These are phyloP conservation scores for Anguilla megastoma DNA, from an alignment of 2,797 vertebrate genomes.

Conservation along the genomic window DNA sequence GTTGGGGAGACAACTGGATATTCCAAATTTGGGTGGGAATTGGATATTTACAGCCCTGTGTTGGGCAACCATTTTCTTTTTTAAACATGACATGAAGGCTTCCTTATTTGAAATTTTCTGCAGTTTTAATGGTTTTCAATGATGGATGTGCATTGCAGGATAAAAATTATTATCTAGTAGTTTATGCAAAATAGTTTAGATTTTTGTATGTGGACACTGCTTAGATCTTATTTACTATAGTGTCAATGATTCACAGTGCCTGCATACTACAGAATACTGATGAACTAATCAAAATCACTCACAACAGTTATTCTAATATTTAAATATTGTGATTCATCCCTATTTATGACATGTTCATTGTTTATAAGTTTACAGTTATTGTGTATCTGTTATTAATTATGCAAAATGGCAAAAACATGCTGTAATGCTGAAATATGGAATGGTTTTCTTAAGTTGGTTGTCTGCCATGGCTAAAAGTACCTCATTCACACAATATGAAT, in stretches of 20 bases:
- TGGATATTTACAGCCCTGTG: too few species aligned
- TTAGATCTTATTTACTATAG: neutral
- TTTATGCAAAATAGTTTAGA: neutral
- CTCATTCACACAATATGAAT: neutral
- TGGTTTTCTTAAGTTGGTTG: neutral
- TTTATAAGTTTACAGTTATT: neutral
- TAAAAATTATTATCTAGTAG: neutral
- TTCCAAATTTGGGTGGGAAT: too few species aligned
- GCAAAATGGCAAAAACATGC: neutral
- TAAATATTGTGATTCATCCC: neutral
- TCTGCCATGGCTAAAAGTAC: neutral
- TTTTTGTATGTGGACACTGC: neutral
- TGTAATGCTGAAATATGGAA: neutral
- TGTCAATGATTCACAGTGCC: neutral
- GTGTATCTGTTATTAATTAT: neutral
- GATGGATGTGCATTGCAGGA: neutral
- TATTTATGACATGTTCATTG: neutral
- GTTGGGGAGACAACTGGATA: too few species aligned
- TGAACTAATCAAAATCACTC: neutral
- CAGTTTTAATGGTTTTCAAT: neutral
- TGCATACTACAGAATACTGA: neutral
- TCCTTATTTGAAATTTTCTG: neutral
- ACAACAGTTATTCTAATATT: neutral
- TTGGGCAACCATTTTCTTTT: too few species aligned
- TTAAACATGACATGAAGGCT: neutral